Evolutionary conservation across 2,113 vertebrate species (phyloP), one percentile per base, ranked within the genome.

Genomic region (Rana temporaria): DNA sequence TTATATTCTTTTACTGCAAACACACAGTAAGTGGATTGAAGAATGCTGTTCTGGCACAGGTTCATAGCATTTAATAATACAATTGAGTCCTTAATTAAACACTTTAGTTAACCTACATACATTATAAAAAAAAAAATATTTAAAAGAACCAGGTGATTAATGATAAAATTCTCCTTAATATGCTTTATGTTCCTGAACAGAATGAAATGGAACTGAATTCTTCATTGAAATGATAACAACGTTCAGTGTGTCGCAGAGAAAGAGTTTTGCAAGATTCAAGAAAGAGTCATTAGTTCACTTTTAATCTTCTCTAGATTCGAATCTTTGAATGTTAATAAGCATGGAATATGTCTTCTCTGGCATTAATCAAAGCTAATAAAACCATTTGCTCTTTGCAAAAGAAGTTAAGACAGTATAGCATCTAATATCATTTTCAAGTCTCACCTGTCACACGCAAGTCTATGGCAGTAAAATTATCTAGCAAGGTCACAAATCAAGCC

Each of bases 301-400:
- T 82, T 38, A 73, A 73, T 64, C 14, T 53, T 62, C 59, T 34
- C 42, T 81, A 26, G 24, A 24, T 66, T 64, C 6, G 26, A 66
- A 67, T 74, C n/a, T 57, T 82, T 81, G 68, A 81, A 81, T 73
- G 79, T 48, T 81, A 73, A 81, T 81, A 73, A 66, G 69, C 26
- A 68, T 5, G 15, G 42, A 79, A 42, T 69, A 79, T 68, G 64
- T 68, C 77, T 57, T 68, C 19, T 79, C 57, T 79, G 77, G 26
- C 79, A 81, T 66, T 82, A 66, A 75, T 74, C 26, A 88, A 92
- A 90, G 89, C 90, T 94, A 89, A 89, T 84, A 73, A 85, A 72
- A 87, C 3, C 81, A 77, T 42, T 90, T 90, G 59, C 75, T 89
- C 67, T 86, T 88, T 90, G 80, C 84, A 24, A 18, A 85, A 79